Evolutionary conservation across 2,888 invertebrate genomes (phyloP).

Genomic region (Cabera pusaria): DNA sequence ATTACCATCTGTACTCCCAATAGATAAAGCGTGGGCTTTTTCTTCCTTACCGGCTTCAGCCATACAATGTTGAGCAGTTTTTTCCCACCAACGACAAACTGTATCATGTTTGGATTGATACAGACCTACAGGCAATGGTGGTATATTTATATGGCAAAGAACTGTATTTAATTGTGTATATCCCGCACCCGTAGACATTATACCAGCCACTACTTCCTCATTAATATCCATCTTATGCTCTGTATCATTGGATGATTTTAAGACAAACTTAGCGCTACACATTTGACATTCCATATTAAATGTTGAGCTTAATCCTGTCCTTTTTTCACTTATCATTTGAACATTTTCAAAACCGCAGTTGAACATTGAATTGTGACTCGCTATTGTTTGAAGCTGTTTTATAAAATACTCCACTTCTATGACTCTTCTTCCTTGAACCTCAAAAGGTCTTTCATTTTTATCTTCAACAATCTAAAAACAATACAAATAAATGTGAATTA

Average conservation of each 20-base stretch:
- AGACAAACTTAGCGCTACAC: slow-evolving; percentile 14
- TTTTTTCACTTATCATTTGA: slow-evolving; percentile 1
- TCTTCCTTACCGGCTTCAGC: slow-evolving; percentile 18
- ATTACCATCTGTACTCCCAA: no score
- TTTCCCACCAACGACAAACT: slow-evolving; percentile 11
- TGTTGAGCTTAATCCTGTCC: slow-evolving; percentile 1
- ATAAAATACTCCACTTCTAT: no score
- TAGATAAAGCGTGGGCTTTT: background rate
- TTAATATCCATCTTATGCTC: slow-evolving; percentile 1
- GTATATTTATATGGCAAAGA: slow-evolving; percentile 20
- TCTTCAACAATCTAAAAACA: no score
- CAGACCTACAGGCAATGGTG: slow-evolving; percentile 16
- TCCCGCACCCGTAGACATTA: slow-evolving; percentile 13
- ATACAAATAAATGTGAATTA: no score
- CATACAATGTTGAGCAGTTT: slow-evolving; percentile 21
- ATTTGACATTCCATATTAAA: slow-evolving; percentile 15
- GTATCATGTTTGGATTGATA: slow-evolving; percentile 13
- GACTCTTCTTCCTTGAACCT: no score
- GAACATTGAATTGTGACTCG: no score
- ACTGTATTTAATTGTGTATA: slow-evolving; percentile 16
- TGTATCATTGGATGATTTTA: slow-evolving; percentile 9
- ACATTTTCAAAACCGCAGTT: no score
- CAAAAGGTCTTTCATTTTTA: no score
- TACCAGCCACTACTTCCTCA: slow-evolving; percentile 5
- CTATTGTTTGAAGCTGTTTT: no score